These are phyloP conservation scores for Brachyhypopomus occidentalis DNA, from an alignment of 2,113 vertebrate species.

Conservation along the genomic window DNA sequence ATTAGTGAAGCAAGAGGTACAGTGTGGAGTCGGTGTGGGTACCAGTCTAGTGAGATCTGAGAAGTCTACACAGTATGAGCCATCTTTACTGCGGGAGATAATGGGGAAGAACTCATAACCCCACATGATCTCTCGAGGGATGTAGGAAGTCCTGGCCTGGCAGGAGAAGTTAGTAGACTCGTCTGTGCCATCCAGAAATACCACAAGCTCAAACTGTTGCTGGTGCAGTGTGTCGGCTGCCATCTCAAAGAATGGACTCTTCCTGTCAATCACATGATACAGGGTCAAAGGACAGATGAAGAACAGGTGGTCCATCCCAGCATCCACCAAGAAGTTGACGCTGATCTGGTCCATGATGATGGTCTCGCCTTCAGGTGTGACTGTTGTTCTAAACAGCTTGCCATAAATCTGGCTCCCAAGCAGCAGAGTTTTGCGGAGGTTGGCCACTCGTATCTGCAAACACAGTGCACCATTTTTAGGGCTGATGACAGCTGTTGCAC, in stretches of 20 bases:
- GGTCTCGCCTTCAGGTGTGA: slow-evolving; percentile 73
- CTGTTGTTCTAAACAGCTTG: no score
- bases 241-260: slow-evolving; percentile 92
- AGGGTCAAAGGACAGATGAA: slow-evolving; percentile 92
- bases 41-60: slow-evolving; percentile 92
- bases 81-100: slow-evolving; percentile 91
- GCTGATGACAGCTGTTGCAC: slow-evolving; percentile 88
- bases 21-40: slow-evolving; percentile 89
- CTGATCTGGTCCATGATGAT: slow-evolving; percentile 94
- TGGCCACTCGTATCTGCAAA: slow-evolving; percentile 88
- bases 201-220: slow-evolving; percentile 91
- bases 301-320: slow-evolving; percentile 95
- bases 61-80: slow-evolving; percentile 93
- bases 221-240: slow-evolving; percentile 86
- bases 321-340: slow-evolving; percentile 87
- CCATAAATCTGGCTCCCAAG: no score
- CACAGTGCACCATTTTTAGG: slow-evolving; percentile 86
- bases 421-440: slow-evolving; percentile 76
- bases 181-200: slow-evolving; percentile 91
- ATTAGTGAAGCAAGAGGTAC: slow-evolving; percentile 87
- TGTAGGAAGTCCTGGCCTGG: slow-evolving; percentile 93
- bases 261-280: slow-evolving; percentile 88
- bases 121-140: slow-evolving; percentile 94
- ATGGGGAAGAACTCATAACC: slow-evolving; percentile 78
- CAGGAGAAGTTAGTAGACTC: slow-evolving; percentile 91